Evolutionary conservation across 2,888 invertebrate genomes (phyloP).

Genomic region (Platypus cylindrus): DNA sequence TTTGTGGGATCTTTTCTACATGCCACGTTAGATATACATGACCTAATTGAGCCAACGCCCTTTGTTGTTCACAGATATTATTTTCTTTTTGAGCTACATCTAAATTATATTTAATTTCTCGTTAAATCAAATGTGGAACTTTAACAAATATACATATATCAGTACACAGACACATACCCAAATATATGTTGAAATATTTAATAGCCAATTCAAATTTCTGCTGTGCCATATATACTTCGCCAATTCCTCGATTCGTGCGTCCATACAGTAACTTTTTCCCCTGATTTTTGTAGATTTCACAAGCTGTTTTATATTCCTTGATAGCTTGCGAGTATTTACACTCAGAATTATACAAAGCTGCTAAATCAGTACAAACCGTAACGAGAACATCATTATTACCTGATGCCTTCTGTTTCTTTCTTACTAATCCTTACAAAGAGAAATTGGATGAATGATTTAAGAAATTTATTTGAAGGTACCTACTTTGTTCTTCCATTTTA

Average conservation of each 20-base stretch:
- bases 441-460: too few relatives aligned
- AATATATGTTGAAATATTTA: constrained; percentile 61
- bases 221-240: constrained; percentile 67
- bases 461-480: too few relatives aligned
- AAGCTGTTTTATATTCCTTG: constrained; percentile 62
- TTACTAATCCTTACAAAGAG: constrained; percentile 50
- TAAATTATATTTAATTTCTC: too few relatives aligned
- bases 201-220: constrained; percentile 67
- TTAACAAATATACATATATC: not conserved
- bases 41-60: constrained; percentile 82
- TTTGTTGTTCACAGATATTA: constrained; percentile 70
- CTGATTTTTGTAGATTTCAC: constrained; percentile 50
- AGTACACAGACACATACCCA: constrained; percentile 42
- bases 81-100: constrained; percentile 53
- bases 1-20: too few relatives aligned
- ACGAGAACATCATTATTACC: constrained; percentile 58
- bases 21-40: constrained; percentile 62
- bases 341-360: constrained; percentile 54
- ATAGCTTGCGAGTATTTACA: constrained; percentile 60
- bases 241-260: constrained; percentile 72
- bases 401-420: constrained; percentile 59
- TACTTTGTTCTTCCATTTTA: too few relatives aligned
- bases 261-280: constrained; percentile 62
- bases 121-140: constrained; percentile 1
- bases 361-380: constrained; percentile 59